Base-by-base conservation (phyloP, 1,140 invertebrate genomes). In the Manduca sexta region DNA sequence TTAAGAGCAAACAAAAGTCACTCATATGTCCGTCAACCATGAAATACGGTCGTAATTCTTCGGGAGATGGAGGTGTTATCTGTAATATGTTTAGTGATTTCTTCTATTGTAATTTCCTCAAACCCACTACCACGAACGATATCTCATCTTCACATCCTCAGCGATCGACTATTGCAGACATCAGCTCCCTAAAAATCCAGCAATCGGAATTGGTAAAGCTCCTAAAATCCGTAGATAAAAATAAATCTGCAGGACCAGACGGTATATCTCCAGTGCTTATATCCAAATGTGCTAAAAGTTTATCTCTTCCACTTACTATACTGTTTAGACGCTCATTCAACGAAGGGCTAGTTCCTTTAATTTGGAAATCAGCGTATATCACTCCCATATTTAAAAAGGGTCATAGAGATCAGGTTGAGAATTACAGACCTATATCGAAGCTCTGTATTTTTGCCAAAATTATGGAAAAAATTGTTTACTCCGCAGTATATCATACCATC, bases 61-160 rank as follows among this genome's bases (percentile, higher is more conserved):
- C 35, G 10, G 10, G 11, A 8, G 7, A 11, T 7, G 52, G 51
- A 3, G 40, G 29, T 18, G 51, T 52, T 12, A 54, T 56, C 1
- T 49, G 52, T 37, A 42, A 60, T 21, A 16, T 45, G 38, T 60
- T 64, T 26, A 31, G 37, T 11, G 29, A 49, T 8, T 60, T 52
- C 17, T 60, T 60, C 51, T 21, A 56, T 31, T 60, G 53, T 12
- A 60, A 39, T 13, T 64, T 60, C 8, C 31, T 42, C 3, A 3
- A n/a, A 3, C 7, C 15, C 12, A 37, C 21, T 7, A 21, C 3
- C 21, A n/a, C n/a, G n/a, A n/a, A n/a, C n/a, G n/a, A n/a, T n/a
- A n/a, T n/a, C n/a, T n/a, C n/a, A n/a, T n/a, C n/a, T n/a, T n/a
- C n/a, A n/a, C n/a, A n/a, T n/a, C n/a, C n/a, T n/a, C n/a, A n/a